A percentile compares a stretch with the other conserved stretches of the same genome.
phyloP scores from a whole-genome alignment of 2,888 invertebrate genomes.

The Caenorhabditis becei region DNA sequence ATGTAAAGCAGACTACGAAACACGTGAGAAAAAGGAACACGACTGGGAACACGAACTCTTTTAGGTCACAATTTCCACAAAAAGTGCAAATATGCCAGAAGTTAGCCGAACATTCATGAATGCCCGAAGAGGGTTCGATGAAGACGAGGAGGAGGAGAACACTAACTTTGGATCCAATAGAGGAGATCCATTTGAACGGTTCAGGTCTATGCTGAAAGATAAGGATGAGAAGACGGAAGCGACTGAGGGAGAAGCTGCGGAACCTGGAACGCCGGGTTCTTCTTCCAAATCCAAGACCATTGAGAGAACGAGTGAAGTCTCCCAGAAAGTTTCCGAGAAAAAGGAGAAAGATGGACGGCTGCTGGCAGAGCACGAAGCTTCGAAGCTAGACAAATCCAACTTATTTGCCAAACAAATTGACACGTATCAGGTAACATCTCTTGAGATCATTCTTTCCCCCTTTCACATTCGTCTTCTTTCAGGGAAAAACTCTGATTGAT shows the following conservation, averaged over 20 bases:
- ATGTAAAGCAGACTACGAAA: conserved; percentile 75
- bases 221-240: conserved; percentile 38
- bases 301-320: conserved; percentile 76
- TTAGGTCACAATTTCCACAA: conserved; percentile 73
- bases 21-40: conserved; percentile 60
- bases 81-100: conserved; percentile 73
- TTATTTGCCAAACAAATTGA: conserved; percentile 76
- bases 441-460: too few relatives aligned
- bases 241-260: conserved; percentile 34
- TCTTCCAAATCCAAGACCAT: conserved; percentile 77
- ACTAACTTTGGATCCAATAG: conserved; percentile 64
- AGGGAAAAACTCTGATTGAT: conserved; percentile 74
- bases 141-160: conserved; percentile 73
- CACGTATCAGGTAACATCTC: conserved; percentile 71
- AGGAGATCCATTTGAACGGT: conserved; percentile 60
- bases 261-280: conserved; percentile 52
- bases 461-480: conserved; percentile 32
- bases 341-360: conserved; percentile 77
- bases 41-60: background rate
- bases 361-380: conserved; percentile 74
- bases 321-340: conserved; percentile 75
- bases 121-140: conserved; percentile 69
- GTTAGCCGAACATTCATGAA: conserved; percentile 71
- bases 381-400: conserved; percentile 76
- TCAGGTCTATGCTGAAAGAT: conserved; percentile 55